Evolutionary conservation across 2,113 vertebrate species (phyloP).

Genomic region (Cichladusa arquata): DNA sequence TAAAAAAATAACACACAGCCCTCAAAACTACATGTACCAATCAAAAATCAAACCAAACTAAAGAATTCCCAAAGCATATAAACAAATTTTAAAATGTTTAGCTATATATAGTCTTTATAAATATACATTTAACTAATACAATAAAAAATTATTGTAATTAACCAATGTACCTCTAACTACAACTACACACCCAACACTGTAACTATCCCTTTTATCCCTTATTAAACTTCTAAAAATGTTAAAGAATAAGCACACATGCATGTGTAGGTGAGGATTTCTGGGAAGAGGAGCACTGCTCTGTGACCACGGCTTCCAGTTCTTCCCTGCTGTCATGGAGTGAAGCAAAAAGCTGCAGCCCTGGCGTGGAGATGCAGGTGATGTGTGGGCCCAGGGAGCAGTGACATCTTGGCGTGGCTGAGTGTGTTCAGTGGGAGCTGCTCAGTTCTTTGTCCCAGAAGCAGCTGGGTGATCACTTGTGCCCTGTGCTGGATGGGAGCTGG

Average conservation of each 20-base stretch:
- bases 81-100: neutral
- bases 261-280: neutral
- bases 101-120: neutral
- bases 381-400: neutral
- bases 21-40: neutral
- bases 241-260: fast-evolving
- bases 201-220: too few relatives aligned
- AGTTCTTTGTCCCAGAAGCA: neutral
- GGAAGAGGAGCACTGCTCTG: neutral
- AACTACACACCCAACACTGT: too few relatives aligned
- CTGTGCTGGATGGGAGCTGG: neutral
- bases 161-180: too few relatives aligned
- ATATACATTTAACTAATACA: too few relatives aligned
- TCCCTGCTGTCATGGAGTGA: neutral
- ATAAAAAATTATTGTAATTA: too few relatives aligned
- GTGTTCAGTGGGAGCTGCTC: too few relatives aligned
- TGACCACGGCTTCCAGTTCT: neutral
- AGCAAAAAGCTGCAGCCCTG: neutral
- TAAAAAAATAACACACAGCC: neutral
- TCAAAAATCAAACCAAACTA: neutral
- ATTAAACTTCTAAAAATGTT: too few relatives aligned
- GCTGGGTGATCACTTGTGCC: neutral
- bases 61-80: neutral
- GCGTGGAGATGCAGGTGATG: neutral
- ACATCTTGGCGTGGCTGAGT: neutral